Percentiles rank a stretch among this genome's conserved stretches.
These are phyloP conservation scores for Ichneumoninae sp. DNA, from an alignment of 2,888 invertebrate genomes.

Conservation along the genomic window DNA sequence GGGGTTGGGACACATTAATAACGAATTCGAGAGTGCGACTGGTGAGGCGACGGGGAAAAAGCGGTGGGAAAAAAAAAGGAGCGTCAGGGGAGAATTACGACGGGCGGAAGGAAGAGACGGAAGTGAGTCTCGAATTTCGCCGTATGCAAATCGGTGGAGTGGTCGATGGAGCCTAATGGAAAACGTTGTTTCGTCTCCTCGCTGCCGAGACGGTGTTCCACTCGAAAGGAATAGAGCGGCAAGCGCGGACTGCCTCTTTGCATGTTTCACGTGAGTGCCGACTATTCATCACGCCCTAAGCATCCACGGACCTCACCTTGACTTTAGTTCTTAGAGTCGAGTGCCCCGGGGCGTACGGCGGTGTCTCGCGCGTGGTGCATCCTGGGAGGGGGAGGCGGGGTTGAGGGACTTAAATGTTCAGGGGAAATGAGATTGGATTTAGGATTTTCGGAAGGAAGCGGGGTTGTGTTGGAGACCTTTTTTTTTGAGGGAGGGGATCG, in stretches of 20 bases:
- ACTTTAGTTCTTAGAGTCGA: constrained; percentile 4
- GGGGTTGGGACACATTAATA: too few relatives aligned
- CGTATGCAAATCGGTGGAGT: constrained; percentile 26
- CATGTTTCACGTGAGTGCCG: constrained; percentile 32
- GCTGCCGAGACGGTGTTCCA: not conserved
- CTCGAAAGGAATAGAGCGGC: not conserved
- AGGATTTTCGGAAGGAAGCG: too few relatives aligned
- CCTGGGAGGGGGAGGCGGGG: too few relatives aligned
- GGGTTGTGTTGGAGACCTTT: too few relatives aligned
- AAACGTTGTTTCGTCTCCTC: constrained; percentile 18
- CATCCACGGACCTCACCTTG: constrained; percentile 19
- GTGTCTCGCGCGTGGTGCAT: too few relatives aligned
- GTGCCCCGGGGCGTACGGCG: not conserved
- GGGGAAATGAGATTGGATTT: too few relatives aligned
- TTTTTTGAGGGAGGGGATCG: too few relatives aligned
- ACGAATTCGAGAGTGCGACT: too few relatives aligned
- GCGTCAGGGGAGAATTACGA: not conserved
- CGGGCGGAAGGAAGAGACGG: not conserved
- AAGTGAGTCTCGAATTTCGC: constrained; percentile 22
- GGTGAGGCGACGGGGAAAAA: too few relatives aligned
- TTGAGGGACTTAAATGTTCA: too few relatives aligned
- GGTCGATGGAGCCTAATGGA: constrained; percentile 21
- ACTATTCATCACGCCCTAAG: constrained; percentile 32
- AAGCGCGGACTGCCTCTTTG: not conserved
- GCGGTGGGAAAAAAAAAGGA: not conserved